A percentile compares a stretch with the other conserved stretches of the same genome.
These are phyloP conservation scores for Parotocinclus haroldoi DNA, from an alignment of 2,797 vertebrate species.

Conservation along the genomic window DNA sequence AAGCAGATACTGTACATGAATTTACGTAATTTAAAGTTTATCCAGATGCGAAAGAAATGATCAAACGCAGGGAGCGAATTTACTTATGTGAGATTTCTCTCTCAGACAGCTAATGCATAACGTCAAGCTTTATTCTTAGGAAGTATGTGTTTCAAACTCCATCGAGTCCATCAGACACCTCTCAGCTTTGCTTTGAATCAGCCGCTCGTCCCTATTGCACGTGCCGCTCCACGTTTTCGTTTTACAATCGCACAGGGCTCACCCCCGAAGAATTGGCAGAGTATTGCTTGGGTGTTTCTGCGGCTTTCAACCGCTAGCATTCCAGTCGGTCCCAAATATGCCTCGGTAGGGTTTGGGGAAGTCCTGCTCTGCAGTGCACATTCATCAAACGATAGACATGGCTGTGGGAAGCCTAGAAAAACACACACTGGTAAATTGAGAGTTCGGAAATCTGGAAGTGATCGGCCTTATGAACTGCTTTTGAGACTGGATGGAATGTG, in stretches of 20 bases:
- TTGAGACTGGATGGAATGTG: conserved; percentile 36
- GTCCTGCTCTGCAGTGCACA: conserved; percentile 21
- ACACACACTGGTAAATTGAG: conserved; percentile 21
- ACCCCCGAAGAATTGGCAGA: conserved; percentile 25
- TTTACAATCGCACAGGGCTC: conserved; percentile 21
- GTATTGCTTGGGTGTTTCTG: conserved; percentile 15
- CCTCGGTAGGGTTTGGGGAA: conserved; percentile 13
- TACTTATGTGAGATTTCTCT: neutral
- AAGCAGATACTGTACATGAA: no score
- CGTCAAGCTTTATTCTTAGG: neutral
- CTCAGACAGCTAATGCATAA: neutral
- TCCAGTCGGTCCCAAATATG: conserved; percentile 10
- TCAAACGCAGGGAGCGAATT: no score
- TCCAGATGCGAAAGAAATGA: no score
- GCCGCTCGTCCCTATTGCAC: neutral
- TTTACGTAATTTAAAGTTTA: no score
- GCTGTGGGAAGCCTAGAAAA: conserved; percentile 20
- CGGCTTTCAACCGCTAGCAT: conserved; percentile 13
- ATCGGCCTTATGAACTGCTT: conserved; percentile 34
- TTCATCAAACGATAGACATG: conserved; percentile 14
- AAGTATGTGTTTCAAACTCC: neutral
- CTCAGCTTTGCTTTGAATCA: conserved; percentile 33
- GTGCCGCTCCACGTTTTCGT: conserved; percentile 23
- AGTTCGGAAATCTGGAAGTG: conserved; percentile 28
- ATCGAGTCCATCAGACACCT: conserved; percentile 4